These are phyloP conservation scores for Anthophora plumipes DNA, from an alignment of 2,888 invertebrate genomes.

Conservation along the genomic window DNA sequence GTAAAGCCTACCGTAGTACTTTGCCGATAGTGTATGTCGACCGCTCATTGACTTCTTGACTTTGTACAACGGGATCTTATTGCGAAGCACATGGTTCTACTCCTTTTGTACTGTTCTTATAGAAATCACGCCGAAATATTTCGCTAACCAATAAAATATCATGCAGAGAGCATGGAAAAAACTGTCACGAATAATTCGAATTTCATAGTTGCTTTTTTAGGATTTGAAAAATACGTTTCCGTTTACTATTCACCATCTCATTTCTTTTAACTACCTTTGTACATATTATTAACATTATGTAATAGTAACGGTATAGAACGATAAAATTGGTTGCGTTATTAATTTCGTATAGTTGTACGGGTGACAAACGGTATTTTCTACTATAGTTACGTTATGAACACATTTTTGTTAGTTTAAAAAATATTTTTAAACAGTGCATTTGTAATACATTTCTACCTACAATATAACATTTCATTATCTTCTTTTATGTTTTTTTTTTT, in stretches of 20 bases:
- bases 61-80: slow-evolving; percentile 33
- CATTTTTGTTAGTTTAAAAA: not conserved
- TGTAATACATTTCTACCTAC: not conserved
- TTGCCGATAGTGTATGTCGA: slow-evolving; percentile 37
- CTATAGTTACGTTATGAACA: too few species aligned
- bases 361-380: too few species aligned
- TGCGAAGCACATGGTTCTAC: slow-evolving; percentile 31
- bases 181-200: not conserved
- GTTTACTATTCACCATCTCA: not conserved
- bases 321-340: too few species aligned
- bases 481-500: not conserved
- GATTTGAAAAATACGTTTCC: not conserved
- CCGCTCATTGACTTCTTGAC: slow-evolving; percentile 56
- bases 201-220: not conserved
- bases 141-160: not conserved
- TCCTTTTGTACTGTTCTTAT: slow-evolving; percentile 2
- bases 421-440: too few species aligned
- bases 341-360: too few species aligned
- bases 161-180: not conserved
- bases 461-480: not conserved
- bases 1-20: slow-evolving; percentile 35
- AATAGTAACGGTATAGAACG: too few species aligned
- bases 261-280: not conserved
- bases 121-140: slow-evolving; percentile 17
- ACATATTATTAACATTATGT: not conserved